Evolutionary conservation across 2,888 invertebrate species (phyloP), one percentile per base, ranked within the genome.

Genomic region (Tiphia femorata): DNA sequence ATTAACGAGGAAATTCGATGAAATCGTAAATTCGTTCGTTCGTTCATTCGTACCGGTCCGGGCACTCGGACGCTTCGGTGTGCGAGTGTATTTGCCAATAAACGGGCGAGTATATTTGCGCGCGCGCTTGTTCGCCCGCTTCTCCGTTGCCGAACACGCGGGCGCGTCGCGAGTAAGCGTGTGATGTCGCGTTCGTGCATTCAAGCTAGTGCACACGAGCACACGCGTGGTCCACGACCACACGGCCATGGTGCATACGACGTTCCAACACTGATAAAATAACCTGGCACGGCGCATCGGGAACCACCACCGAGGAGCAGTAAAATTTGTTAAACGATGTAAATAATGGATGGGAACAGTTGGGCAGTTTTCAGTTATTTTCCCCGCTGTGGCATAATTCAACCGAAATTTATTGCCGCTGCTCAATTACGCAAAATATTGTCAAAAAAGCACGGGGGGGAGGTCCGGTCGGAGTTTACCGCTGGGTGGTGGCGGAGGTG

Each of bases 291-390:
- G 29, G 8, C 23, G 29, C 33, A 33, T 12, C 38, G 46, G 35
- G 48, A 42, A 49, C 43, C 58, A 56, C 64, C 68, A 65, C 63
- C 60, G 62, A 72, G 68, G 64, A 66, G 70, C 68, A 71, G 76
- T 78, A 74, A 80, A 81, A 81, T 79, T 77, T 72, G 77, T 75
- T 81, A 79, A 80, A 80, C 80, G 81, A 77, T 78, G 77, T 77
- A 80, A 81, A 81, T 80, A 80, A 80, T 76, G 73, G 76, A 75
- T 74, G 74, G 72, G 76, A 72, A 69, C 72, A 72, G 75, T 76
- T 66, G 73, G 77, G 77, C 74, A 75, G 76, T 80, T 79, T 77
- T 77, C 77, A 78, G 77, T 77, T 78, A 80, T 80, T 80, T 79
- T 79, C 72, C 69, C 70, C 64, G 68, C 47, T 61, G 58, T 62